Base-by-base conservation (phyloP, 2,888 invertebrate genomes). In the Sussaba pulchella region DNA sequence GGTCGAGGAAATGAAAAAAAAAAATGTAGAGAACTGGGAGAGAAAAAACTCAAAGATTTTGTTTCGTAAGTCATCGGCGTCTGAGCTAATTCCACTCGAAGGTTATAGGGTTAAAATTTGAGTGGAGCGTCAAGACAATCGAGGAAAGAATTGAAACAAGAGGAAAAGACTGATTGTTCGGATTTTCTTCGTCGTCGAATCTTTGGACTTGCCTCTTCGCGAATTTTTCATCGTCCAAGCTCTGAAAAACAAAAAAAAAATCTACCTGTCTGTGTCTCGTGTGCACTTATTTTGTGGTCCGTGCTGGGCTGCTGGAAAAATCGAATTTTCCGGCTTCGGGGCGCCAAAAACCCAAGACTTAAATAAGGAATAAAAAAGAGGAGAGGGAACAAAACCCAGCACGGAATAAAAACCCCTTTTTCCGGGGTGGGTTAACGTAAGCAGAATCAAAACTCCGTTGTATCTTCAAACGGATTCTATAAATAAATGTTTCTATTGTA, bases 401-500 rank as follows among this genome's bases (percentile, higher is more conserved):
- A 83, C 81, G 77, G 80, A 78, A 76, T 2, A 69, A 70, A 76
- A 77, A 71, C 73, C 76, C 82, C 79, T 81, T 81, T 83, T 82
- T 77, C 72, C 69, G 82, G 74, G 81, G 75, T 78, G 64, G 71
- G 69, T 74, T 64, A 74, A 87, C 88, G 81, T 86, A 85, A 88
- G 88, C 84, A 87, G 86, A 88, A 89, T 89, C 87, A 88, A 87
- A 88, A 87, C 85, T 84, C 86, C 86, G 89, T 89, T 89, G 88
- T 89, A 89, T 82, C 89, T 89, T 83, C 78, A 85, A 85, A 85
- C 86, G 88, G 87, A 88, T 85, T 87, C 88, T 89, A 89, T 87
- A 83, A 91, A 91, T 91, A 90, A 91, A 91, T 90, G 91, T 91
- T 91, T 91, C 90, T 90, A 91, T 90, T 90, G 89, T 89, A 89